These are phyloP conservation scores for Tanaodytes sp. DNA, from an alignment of 2,888 invertebrate species.

Conservation along the genomic window DNA sequence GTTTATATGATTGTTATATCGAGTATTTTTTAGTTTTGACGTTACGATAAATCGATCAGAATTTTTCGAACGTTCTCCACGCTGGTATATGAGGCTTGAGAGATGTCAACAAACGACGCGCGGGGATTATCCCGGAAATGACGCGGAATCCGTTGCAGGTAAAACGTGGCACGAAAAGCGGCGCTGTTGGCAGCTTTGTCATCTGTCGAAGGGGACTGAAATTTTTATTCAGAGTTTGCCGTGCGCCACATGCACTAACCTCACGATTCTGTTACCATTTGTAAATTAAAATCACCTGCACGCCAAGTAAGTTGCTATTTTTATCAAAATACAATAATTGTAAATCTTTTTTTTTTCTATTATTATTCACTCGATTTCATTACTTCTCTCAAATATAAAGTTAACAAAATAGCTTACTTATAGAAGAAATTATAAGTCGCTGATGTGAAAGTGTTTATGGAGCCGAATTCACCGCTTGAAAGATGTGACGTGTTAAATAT, in stretches of 20 bases:
- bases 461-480: not conserved
- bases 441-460: too few species aligned
- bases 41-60: not conserved
- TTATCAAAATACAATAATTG: too few species aligned
- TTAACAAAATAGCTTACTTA: too few species aligned
- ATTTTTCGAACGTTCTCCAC: too few species aligned
- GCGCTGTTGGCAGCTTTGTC: constrained; percentile 56
- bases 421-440: too few species aligned
- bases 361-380: not conserved
- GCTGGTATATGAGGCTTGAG: too few species aligned
- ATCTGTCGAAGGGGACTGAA: constrained; percentile 30
- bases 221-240: constrained; percentile 4
- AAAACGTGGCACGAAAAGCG: constrained; percentile 56
- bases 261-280: constrained; percentile 5
- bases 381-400: not conserved
- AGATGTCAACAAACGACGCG: constrained; percentile 4
- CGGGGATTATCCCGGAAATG: constrained; percentile 48
- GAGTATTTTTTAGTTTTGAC: not conserved
- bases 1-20: too few species aligned
- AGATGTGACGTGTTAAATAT: constrained; percentile 38
- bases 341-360: too few species aligned
- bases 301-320: constrained; percentile 22
- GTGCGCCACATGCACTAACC: constrained; percentile 51
- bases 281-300: constrained; percentile 5
- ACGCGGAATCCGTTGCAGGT: constrained; percentile 28